Conservation (phyloP, 1,140 invertebrate species). For the Tetramorium parvispinum region DNA sequence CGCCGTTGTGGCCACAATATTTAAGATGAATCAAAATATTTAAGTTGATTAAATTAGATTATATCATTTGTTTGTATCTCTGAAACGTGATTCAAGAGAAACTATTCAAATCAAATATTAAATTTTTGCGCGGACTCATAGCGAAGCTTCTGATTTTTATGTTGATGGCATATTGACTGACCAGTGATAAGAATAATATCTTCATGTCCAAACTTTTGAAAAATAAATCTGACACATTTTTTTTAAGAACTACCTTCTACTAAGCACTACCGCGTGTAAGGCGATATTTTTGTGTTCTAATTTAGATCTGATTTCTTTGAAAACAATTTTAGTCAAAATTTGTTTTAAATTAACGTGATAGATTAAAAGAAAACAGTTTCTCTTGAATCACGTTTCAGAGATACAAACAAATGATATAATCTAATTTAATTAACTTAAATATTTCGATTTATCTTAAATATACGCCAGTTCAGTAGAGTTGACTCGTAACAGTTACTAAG, state of each 20-base stretch:
- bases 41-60: neutral
- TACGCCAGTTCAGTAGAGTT: neutral
- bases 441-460: neutral
- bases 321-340: neutral
- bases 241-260: neutral
- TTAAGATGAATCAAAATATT: neutral
- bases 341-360: neutral
- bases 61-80: neutral
- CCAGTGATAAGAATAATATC: slow-evolving; percentile 52
- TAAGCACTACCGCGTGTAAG: neutral
- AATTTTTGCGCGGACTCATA: slow-evolving; percentile 70
- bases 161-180: slow-evolving; percentile 47
- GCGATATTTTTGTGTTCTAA: neutral
- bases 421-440: neutral
- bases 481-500: neutral
- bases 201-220: slow-evolving; percentile 55
- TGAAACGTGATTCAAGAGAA: neutral
- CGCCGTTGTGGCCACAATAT: slow-evolving; percentile 66
- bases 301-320: neutral
- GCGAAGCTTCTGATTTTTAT: slow-evolving; percentile 58
- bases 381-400: neutral
- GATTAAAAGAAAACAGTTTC: neutral
- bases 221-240: slow-evolving; percentile 12
- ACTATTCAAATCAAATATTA: slow-evolving; percentile 67
- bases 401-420: neutral